phyloP scores from a whole-genome alignment of 2,888 invertebrate species.

The Agriopis aurantiaria region DNA sequence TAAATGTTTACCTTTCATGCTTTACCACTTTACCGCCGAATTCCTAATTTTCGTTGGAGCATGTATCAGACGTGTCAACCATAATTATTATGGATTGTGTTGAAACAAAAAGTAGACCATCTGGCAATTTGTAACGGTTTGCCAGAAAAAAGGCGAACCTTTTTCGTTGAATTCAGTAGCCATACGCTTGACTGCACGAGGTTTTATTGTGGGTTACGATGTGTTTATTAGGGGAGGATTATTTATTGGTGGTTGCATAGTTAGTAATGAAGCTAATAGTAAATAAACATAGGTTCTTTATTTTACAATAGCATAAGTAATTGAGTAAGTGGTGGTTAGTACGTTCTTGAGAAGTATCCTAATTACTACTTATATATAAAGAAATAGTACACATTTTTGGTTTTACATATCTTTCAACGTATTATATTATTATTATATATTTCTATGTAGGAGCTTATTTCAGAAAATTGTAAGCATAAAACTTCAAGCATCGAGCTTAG shows the following conservation, averaged over 20 bases:
- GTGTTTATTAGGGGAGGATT: conserved; percentile 42
- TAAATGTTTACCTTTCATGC: conserved; percentile 41
- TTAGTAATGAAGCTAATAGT: conserved; percentile 26
- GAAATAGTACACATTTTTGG: too few species aligned
- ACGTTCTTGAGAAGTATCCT: conserved; percentile 10
- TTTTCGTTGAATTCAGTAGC: conserved; percentile 82
- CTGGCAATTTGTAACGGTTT: conserved; percentile 80
- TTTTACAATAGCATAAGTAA: background rate
- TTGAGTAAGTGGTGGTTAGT: background rate
- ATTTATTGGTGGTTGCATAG: conserved; percentile 21
- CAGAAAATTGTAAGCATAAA: too few species aligned
- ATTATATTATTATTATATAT: too few species aligned
- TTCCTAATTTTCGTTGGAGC: conserved; percentile 66
- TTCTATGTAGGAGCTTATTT: too few species aligned
- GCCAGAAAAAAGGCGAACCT: conserved; percentile 71
- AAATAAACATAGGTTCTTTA: background rate
- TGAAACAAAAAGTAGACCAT: conserved; percentile 79
- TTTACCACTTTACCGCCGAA: conserved; percentile 51
- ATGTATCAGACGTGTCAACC: conserved; percentile 72
- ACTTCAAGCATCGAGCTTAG: too few species aligned
- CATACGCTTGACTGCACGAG: conserved; percentile 68
- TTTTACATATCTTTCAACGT: too few species aligned
- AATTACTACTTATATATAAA: too few species aligned
- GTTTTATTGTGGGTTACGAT: conserved; percentile 57
- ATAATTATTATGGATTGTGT: conserved; percentile 71